phyloP scores from a whole-genome alignment of 1,140 invertebrate genomes.

The Drosophila micromelanica region DNA sequence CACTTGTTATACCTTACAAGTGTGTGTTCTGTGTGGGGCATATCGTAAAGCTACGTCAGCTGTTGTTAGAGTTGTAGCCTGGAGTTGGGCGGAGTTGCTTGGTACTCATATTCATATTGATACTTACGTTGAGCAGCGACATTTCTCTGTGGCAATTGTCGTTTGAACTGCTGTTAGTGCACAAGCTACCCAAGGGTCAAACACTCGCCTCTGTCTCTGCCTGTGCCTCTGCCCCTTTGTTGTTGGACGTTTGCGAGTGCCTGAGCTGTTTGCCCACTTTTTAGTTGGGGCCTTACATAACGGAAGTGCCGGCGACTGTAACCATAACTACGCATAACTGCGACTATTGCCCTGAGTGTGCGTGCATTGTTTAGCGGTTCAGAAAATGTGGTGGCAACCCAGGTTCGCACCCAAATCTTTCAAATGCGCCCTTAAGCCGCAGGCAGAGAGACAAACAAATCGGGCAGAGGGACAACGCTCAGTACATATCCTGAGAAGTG shows the following conservation, averaged over 20 bases:
- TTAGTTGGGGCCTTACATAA: conserved; percentile 18
- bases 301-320: conserved; percentile 4
- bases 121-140: too few species aligned
- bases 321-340: conserved; percentile 12
- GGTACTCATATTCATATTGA: too few species aligned
- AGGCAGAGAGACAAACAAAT: not conserved
- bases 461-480: conserved; percentile 2
- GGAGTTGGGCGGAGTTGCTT: too few species aligned
- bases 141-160: too few species aligned
- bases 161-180: too few species aligned
- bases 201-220: not conserved
- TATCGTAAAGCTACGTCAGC: too few species aligned
- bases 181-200: too few species aligned
- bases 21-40: too few species aligned
- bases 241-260: not conserved
- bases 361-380: conserved; percentile 13
- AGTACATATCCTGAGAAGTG: conserved; percentile 14
- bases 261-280: conserved; percentile 24
- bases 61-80: too few species aligned
- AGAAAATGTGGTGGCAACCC: conserved; percentile 5
- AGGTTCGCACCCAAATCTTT: conserved; percentile 16
- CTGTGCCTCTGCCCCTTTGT: not conserved
- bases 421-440: conserved; percentile 21
- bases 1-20: too few species aligned
- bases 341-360: not conserved